Percentiles rank a stretch among this genome's conserved stretches.
Evolutionary conservation across 2,888 invertebrate genomes (phyloP).

Genomic region (Melinopterus prodromus): DNA sequence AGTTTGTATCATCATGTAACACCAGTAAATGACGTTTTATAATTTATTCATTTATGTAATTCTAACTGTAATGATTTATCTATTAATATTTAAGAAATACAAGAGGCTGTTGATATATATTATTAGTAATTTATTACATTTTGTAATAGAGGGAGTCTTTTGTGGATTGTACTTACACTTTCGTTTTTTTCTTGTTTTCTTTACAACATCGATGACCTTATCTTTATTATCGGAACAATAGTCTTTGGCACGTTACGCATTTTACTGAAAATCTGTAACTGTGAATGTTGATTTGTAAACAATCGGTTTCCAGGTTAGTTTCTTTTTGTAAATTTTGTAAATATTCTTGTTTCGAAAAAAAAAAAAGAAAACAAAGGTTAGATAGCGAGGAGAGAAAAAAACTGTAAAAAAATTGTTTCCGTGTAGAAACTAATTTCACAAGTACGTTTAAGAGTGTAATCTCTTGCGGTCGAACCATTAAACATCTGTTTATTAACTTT

Average conservation of each 20-base stretch:
- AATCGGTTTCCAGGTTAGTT: neutral
- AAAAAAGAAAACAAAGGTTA: slow-evolving; percentile 7
- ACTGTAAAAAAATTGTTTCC: slow-evolving; percentile 32
- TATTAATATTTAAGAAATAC: slow-evolving; percentile 54
- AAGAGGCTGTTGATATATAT: slow-evolving; percentile 58
- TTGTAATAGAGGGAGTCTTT: slow-evolving; percentile 53
- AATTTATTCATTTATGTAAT: slow-evolving; percentile 56
- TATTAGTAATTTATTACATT: slow-evolving; percentile 58
- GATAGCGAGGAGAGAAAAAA: slow-evolving; percentile 25
- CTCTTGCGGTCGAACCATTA: neutral
- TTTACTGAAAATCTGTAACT: too few species aligned
- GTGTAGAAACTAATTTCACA: slow-evolving; percentile 43
- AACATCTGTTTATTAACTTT: too few species aligned
- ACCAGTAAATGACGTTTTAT: slow-evolving; percentile 40
- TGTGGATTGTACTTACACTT: slow-evolving; percentile 56
- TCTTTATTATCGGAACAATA: neutral
- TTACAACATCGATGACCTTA: neutral
- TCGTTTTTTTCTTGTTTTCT: slow-evolving; percentile 29
- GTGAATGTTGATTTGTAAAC: too few species aligned
- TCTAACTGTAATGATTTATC: slow-evolving; percentile 52
- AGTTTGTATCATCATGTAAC: neutral
- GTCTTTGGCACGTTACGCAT: too few species aligned
- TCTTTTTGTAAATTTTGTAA: neutral
- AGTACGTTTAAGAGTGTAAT: slow-evolving; percentile 22
- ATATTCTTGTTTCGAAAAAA: neutral